phyloP scores from a whole-genome alignment of 2,888 invertebrate species.

The Dolichomitus sp. region DNA sequence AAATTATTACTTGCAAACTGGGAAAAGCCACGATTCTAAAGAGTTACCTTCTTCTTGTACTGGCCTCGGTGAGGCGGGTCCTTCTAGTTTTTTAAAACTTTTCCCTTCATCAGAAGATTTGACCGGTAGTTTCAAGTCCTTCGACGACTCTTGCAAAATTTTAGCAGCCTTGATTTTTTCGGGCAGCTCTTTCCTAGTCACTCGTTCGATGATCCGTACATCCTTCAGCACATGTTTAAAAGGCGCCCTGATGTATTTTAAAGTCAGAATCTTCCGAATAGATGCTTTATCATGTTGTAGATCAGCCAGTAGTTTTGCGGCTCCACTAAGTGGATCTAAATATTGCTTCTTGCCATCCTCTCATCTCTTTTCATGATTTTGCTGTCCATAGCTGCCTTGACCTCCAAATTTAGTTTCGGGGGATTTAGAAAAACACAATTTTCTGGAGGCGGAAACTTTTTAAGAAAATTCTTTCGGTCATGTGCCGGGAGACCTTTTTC shows the following conservation, averaged over 20 bases:
- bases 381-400: too few species aligned
- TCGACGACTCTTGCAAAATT: too few species aligned
- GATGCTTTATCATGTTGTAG: constrained; percentile 64
- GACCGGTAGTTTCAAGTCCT: constrained; percentile 26
- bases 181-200: constrained; percentile 55
- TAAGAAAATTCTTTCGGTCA: too few species aligned
- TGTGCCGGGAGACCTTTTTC: too few species aligned
- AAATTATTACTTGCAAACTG: too few species aligned
- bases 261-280: constrained; percentile 56
- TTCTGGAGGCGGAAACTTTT: too few species aligned
- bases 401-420: too few species aligned
- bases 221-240: constrained; percentile 56
- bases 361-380: too few species aligned
- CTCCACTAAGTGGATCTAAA: constrained; percentile 42
- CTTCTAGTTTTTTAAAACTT: constrained; percentile 63
- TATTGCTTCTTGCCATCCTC: constrained; percentile 13
- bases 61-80: constrained; percentile 56
- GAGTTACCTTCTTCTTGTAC: constrained; percentile 15
- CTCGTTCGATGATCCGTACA: constrained; percentile 31
- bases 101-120: constrained; percentile 27
- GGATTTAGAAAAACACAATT: too few species aligned
- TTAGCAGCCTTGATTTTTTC: constrained; percentile 61
- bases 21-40: too few species aligned
- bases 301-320: constrained; percentile 53
- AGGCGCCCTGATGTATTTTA: constrained; percentile 59